These are phyloP conservation scores for Corvus moneduloides DNA, from an alignment of 2,113 vertebrate genomes.

Conservation along the genomic window DNA sequence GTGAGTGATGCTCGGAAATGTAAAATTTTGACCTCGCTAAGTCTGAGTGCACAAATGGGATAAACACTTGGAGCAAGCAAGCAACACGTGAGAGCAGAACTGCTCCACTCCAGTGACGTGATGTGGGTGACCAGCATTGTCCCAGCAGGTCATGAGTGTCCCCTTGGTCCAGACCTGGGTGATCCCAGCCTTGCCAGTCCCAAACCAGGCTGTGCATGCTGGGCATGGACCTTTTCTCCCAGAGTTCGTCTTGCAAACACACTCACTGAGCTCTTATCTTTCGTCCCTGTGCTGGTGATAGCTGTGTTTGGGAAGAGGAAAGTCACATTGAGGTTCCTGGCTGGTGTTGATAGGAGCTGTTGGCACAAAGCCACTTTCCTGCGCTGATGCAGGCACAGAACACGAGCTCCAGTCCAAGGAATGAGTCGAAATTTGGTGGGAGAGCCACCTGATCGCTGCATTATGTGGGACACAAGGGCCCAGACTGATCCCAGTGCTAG, in stretches of 20 bases:
- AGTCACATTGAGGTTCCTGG: constrained; percentile 70
- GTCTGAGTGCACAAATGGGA: neutral
- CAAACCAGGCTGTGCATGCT: neutral
- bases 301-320: constrained; percentile 48
- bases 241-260: neutral
- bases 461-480: rapidly evolving
- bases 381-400: neutral
- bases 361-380: constrained; percentile 1
- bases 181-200: neutral
- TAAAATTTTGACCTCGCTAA: neutral
- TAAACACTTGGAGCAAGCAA: neutral
- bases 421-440: neutral
- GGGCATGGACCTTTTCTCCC: neutral
- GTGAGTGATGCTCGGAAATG: neutral
- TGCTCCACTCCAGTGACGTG: neutral
- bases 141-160: neutral
- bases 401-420: neutral
- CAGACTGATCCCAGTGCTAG: neutral
- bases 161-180: neutral
- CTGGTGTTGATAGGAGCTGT: neutral
- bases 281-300: neutral
- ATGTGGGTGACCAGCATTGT: neutral
- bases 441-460: neutral
- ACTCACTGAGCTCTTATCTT: constrained; percentile 41
- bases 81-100: neutral